Base-by-base conservation (phyloP, 1,140 invertebrate genomes). In the Mycetomoellerius zeteki region DNA sequence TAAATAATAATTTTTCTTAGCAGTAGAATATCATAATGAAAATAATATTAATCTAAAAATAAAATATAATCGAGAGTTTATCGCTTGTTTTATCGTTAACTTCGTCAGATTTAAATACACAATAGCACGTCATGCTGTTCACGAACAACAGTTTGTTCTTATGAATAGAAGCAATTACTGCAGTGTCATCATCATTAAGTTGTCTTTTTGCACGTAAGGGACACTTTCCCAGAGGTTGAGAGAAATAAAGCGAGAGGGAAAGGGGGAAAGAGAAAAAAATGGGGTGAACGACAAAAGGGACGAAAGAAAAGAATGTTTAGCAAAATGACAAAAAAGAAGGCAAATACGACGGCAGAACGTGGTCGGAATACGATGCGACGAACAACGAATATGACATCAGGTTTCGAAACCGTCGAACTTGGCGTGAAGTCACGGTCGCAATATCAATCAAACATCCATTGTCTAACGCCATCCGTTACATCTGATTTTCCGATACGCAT, bases 401-500 rank as follows among this genome's bases (percentile, higher is more conserved):
- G 14, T 67, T 80, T 56, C 58, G 56, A 77, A 60, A 77, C 24
- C 65, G n/a, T 27, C 65, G 43, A 43, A 62, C 52, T 82, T 64
- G 47, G 52, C 52, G 54, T 62, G 33, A 87, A 65, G 80, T 90
- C 89, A 90, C 88, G 85, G 69, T 52, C 47, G 62, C 54, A 76
- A 85, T 87, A 90, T 89, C 89, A 85, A 89, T 90, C 89, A 89
- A 85, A 87, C 62, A 33, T 73, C 77, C 47, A 80, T 67, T 67
- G 62, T 80, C 43, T 67, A 50, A 19, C 14, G 14, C n/a, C 62
- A 52, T 80, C 76, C 19, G 37, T 77, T 60, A 60, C 24, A 64
- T 64, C 24, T 19, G 21, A 78, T 78, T 65, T 65, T 78, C 43
- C 76, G 37, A 78, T 27, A 50, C 58, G 76, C 58, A 65, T 78